Base-by-base conservation (phyloP, 1,140 invertebrate genomes). In the Sesamia nonagrioides region DNA sequence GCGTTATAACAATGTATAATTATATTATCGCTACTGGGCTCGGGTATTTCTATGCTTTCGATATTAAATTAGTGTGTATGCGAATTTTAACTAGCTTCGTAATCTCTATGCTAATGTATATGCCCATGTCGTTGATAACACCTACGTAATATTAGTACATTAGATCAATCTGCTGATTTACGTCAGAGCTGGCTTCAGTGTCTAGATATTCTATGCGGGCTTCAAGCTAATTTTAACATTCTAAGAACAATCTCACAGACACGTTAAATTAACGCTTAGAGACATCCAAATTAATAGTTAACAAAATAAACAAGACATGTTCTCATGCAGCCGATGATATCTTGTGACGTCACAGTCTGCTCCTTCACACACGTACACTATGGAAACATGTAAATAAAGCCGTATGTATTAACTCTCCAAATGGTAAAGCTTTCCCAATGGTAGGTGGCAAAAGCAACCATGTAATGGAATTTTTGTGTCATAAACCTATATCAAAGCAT, bases 21-120 rank as follows among this genome's bases (percentile, higher is more conserved):
- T 81, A 79, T 84, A 91, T 90, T 90, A 82, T 89, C 90, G 93
- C 93, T 95, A 94, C 84, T 92, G 93, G 92, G 93, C 92, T 93
- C 91, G 92, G 93, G 93, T 93, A 92, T 92, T 91, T 91, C 92
- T 95, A 92, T 94, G 93, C 93, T 95, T 95, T 93, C 91, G 88
- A 93, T 95, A 95, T 95, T 93, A 91, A 91, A 91, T 91, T 94
- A 94, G 93, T 93, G 91, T 94, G 92, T 95, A 93, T 94, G 92
- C 92, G 89, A 92, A 86, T 90, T 88, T 86, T 92, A 88, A 92
- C 89, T 90, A 95, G 93, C 93, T 95, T 95, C 86, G 92, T 94
- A 94, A 93, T 88, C 85, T 91, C 89, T 95, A 92, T 93, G 93
- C 93, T 94, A 90, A 93, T 94, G 89, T 92, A 91, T 90, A 92